phyloP scores from a whole-genome alignment of 2,888 invertebrate genomes.

The Rhamphomyia laevipes region DNA sequence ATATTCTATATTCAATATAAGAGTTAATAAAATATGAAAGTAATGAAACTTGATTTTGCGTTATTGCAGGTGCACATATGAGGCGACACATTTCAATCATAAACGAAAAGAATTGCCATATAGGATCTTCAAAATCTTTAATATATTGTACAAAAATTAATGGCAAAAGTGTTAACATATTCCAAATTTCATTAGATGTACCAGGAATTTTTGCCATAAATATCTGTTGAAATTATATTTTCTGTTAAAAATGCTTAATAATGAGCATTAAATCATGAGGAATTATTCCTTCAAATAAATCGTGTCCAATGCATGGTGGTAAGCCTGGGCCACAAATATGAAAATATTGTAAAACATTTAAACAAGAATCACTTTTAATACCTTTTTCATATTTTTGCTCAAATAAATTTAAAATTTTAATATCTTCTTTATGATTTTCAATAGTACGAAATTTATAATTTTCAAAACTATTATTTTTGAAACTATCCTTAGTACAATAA shows the following conservation, averaged over 20 bases:
- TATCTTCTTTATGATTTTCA: not conserved
- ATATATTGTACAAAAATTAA: not conserved
- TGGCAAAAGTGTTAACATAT: not conserved
- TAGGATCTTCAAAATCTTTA: not conserved
- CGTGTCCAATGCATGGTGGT: slow-evolving; percentile 22
- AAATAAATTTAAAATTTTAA: not conserved
- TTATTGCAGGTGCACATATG: not conserved
- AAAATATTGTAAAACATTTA: slow-evolving; percentile 19
- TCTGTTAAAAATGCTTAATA: slow-evolving; percentile 7
- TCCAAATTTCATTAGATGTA: slow-evolving; percentile 2
- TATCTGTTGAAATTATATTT: not conserved
- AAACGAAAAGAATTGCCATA: not conserved
- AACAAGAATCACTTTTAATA: slow-evolving; percentile 18
- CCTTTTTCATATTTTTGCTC: slow-evolving; percentile 11
- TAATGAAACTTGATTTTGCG: not conserved
- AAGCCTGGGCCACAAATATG: slow-evolving; percentile 21
- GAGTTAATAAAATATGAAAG: not conserved
- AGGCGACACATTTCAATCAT: slow-evolving; percentile 3
- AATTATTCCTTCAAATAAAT: slow-evolving; percentile 20
- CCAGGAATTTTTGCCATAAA: slow-evolving; percentile 1
- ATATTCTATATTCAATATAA: slow-evolving; percentile 4
- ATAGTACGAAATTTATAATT: not conserved
- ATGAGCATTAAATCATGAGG: slow-evolving; percentile 17
- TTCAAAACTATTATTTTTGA: not conserved
- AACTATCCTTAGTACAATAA: not conserved